phyloP scores from a whole-genome alignment of 2,797 vertebrate species.

The Brachyalestes nurse region DNA sequence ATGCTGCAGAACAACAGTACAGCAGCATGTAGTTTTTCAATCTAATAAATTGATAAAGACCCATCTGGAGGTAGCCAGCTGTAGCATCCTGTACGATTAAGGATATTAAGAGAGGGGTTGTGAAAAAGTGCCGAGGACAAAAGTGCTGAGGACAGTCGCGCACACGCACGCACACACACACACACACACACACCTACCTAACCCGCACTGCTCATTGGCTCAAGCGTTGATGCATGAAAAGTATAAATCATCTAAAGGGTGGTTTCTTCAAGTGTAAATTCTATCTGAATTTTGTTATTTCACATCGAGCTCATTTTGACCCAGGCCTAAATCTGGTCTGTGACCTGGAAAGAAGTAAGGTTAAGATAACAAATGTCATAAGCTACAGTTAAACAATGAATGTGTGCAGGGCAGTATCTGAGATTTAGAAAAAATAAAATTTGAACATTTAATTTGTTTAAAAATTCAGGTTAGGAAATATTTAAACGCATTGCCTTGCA shows the following conservation, averaged over 20 bases:
- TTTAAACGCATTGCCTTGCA: neutral
- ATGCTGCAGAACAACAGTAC: constrained; percentile 23
- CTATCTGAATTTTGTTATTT: neutral
- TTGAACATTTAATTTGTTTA: no score
- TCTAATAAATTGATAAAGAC: constrained; percentile 52
- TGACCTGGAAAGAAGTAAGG: neutral
- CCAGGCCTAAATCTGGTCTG: no score
- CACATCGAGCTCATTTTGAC: neutral
- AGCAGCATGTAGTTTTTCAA: constrained; percentile 24
- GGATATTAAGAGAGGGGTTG: constrained; percentile 44
- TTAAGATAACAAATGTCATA: neutral
- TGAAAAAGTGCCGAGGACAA: constrained; percentile 56
- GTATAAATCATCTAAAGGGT: neutral
- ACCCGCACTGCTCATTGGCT: neutral
- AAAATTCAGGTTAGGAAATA: neutral
- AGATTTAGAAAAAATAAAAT: no score
- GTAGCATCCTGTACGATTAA: constrained; percentile 51
- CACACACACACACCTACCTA: neutral
- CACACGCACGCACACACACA: neutral
- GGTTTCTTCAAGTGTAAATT: neutral
- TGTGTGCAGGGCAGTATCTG: no score
- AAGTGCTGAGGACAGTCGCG: constrained; percentile 29
- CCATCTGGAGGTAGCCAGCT: constrained; percentile 37
- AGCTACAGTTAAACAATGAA: no score
- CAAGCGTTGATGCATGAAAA: constrained; percentile 22